A percentile compares a stretch with the other conserved stretches of the same genome.
These are phyloP conservation scores for Amblyteles armatorius DNA, from an alignment of 2,888 invertebrate species.

Conservation along the genomic window DNA sequence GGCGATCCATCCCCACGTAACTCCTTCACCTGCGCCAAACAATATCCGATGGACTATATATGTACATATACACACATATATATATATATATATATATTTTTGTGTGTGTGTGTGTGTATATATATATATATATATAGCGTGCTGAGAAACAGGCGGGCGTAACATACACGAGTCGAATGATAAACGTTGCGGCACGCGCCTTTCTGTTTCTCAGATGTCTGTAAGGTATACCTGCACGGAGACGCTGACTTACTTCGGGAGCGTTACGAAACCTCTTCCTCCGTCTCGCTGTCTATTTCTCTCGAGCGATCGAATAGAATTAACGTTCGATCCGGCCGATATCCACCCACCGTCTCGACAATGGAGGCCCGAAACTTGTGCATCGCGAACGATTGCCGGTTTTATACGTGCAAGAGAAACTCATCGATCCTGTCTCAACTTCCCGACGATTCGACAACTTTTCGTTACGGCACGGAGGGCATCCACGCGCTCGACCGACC, in stretches of 20 bases:
- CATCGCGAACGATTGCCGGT: constrained; percentile 47
- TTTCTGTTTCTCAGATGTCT: neutral
- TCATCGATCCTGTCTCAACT: constrained; percentile 12
- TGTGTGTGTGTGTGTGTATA: neutral
- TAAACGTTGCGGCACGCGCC: neutral
- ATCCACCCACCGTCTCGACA: constrained; percentile 47
- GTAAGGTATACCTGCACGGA: neutral
- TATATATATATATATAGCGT: neutral
- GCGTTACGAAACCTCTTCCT: constrained; percentile 24
- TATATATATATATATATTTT: neutral
- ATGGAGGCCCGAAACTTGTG: constrained; percentile 60
- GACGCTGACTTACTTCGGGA: neutral
- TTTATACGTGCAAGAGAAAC: constrained; percentile 30
- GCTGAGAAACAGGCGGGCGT: neutral
- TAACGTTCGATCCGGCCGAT: constrained; percentile 59
- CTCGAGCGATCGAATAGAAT: constrained; percentile 55
- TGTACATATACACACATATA: too few species aligned
- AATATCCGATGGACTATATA: constrained; percentile 29
- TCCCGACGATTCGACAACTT: constrained; percentile 21
- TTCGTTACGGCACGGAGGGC: neutral
- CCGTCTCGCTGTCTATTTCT: constrained; percentile 20
- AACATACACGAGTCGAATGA: neutral
- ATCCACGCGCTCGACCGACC: neutral
- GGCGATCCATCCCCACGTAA: constrained; percentile 20
- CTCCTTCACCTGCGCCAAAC: constrained; percentile 31